Evolutionary conservation across 2,888 invertebrate species (phyloP).

Genomic region (Drosophila recens): DNA sequence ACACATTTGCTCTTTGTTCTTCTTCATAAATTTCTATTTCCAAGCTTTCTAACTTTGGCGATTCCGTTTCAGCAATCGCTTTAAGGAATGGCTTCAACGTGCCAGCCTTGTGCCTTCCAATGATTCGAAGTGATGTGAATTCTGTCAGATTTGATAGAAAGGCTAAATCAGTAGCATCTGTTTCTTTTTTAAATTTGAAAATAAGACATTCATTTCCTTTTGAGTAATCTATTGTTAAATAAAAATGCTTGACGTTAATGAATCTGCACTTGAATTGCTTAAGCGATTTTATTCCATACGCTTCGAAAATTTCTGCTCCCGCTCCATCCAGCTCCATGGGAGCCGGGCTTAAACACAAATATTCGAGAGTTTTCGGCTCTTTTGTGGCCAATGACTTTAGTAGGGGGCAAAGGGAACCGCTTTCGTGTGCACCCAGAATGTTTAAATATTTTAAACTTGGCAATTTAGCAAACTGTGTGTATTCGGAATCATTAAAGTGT

Average conservation of each 20-base stretch:
- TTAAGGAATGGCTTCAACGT: conserved; percentile 4
- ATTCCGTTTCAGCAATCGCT: neutral
- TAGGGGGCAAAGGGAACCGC: neutral
- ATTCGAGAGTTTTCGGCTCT: neutral
- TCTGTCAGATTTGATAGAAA: conserved; percentile 2
- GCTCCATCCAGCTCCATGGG: neutral
- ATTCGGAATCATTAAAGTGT: neutral
- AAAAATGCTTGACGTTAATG: neutral
- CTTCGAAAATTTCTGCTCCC: neutral
- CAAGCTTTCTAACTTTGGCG: neutral
- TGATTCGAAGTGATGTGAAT: neutral
- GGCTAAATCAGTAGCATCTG: neutral
- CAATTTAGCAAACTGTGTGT: neutral
- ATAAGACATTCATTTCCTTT: no score
- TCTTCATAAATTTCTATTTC: neutral
- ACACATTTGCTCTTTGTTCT: no score
- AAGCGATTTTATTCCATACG: neutral
- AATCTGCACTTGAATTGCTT: conserved; percentile 6
- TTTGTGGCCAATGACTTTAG: conserved; percentile 1
- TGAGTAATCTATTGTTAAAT: neutral
- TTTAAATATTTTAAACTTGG: neutral
- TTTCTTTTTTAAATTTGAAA: no score
- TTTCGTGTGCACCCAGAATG: conserved; percentile 5
- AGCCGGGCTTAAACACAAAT: neutral
- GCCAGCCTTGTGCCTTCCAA: neutral